Percentiles rank a stretch among this genome's conserved stretches.
phyloP scores from a whole-genome alignment of 2,113 vertebrate species.

The Thunnus thynnus region DNA sequence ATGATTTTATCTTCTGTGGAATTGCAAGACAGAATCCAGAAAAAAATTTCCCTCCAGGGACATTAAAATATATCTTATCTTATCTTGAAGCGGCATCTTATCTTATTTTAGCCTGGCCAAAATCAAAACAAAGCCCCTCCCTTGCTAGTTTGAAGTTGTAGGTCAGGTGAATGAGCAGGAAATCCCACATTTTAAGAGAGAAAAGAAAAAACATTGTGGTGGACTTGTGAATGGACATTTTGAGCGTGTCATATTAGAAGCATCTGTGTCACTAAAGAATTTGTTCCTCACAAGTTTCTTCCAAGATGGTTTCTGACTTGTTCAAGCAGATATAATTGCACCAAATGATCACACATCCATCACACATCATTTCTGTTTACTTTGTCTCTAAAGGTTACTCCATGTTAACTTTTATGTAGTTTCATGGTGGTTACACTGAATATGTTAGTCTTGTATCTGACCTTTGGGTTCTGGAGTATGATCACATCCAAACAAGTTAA shows the following conservation, averaged over 20 bases:
- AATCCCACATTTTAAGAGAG: background rate
- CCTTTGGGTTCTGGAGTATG: too few relatives aligned
- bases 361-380: background rate
- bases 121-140: background rate
- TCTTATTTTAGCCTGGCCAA: background rate
- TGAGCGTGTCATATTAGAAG: background rate
- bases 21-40: too few relatives aligned
- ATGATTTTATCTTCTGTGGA: too few relatives aligned
- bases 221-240: background rate
- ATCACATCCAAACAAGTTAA: too few relatives aligned
- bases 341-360: background rate
- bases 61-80: too few relatives aligned
- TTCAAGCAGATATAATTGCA: constrained; percentile 16
- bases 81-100: background rate
- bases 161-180: background rate
- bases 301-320: constrained; percentile 34
- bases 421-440: background rate
- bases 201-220: background rate
- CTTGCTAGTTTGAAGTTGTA: background rate
- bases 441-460: too few relatives aligned
- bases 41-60: too few relatives aligned
- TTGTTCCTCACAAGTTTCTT: background rate
- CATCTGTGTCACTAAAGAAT: constrained; percentile 38
- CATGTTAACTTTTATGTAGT: background rate
- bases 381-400: background rate